Evolutionary conservation across 2,888 invertebrate species (phyloP), one percentile per base, ranked within the genome.

Genomic region (Hyposoter dolosus): DNA sequence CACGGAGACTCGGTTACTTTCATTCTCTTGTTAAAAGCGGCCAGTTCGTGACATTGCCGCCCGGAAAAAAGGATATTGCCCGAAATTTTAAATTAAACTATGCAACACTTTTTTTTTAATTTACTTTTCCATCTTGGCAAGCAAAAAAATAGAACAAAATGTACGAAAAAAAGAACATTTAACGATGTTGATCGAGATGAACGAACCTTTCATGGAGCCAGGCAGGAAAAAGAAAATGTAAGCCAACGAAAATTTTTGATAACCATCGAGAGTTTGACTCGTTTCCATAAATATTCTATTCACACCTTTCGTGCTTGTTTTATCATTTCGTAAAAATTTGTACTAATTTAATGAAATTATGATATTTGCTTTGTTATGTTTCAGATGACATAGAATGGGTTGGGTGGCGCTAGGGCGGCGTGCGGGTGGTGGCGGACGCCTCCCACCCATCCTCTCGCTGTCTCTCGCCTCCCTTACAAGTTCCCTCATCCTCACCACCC

Each of bases 381-480:
- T 85, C 96, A 98, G 97, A 97, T 97, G 97, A 97, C 97, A 96
- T 97, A 97, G 97, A 97, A 98, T 98, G 97, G 97, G 97, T 97
- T 97, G 96, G 96, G 96, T 96, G 96, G 97, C 96, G 96, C 96
- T 97, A 96, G 96, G 96, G 95, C 96, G 96, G 95, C 96, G 96
- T 93, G 92, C 92, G 92, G 93, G 93, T 93, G 93, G 93, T 93
- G 92, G 93, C 91, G 90, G 92, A 93, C 93, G 93, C 93, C 92
- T 93, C 90, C 93, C 94, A 92, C 93, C 93, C 90, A 92, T 93
- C 91, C 92, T 93, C 90, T 94, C 93, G 92, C 93, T 93, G 92
- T 94, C 93, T 92, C 92, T 93, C 92, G 93, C 93, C 92, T 93
- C 94, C 92, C 92, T 94, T 81, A 91, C 92, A 90, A 93, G 92